Evolutionary conservation across 2,113 vertebrate genomes (phyloP), one percentile per base, ranked within the genome.

Genomic region (Pelusios castaneus): DNA sequence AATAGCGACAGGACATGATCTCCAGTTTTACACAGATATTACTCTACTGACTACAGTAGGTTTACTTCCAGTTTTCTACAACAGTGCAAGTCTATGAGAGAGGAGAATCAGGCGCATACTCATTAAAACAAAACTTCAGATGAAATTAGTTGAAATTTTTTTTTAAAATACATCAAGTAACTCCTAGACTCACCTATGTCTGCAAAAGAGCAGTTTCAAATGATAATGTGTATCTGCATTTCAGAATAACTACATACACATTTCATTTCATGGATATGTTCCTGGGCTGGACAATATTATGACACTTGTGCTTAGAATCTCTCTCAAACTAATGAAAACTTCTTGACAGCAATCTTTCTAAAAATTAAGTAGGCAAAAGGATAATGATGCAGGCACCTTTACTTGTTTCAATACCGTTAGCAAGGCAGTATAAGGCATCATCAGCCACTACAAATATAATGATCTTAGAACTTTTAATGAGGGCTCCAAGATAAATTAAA

Each of bases 401-500:
- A 82, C 55, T 60, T 92, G 52, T 56, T 89, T 95, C 87, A 91
- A 85, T 94, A 89, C 7, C n/a, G 17, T 84, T 80, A 87, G 78
- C 83, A 73, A 95, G 91, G 85, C 92, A 82, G 54, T 88, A 92
- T 91, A 89, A 90, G 87, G 80, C 89, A 95, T 29, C 88, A 70
- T 89, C 89, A 92, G 43, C 82, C 34, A 5, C 96, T 98, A 92
- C 86, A 97, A 96, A 93, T 70, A 60, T 91, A 95, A 96, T 84
- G 84, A 96, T 96, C 97, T 97, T 94, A 5, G 7, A 96, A 78
- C 2, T 43, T 89, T 93, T 97, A 97, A 95, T 94, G 89, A 97
- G 86, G 84, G 89, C 84, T 97, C 87, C 63, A 80, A 91, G 94
- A 97, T 97, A 97, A 97, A 96, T 97, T 90, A 93, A 95, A n/a